These are phyloP conservation scores for Eidolon helvum DNA, from an alignment of 2,113 vertebrate genomes.

Conservation along the genomic window DNA sequence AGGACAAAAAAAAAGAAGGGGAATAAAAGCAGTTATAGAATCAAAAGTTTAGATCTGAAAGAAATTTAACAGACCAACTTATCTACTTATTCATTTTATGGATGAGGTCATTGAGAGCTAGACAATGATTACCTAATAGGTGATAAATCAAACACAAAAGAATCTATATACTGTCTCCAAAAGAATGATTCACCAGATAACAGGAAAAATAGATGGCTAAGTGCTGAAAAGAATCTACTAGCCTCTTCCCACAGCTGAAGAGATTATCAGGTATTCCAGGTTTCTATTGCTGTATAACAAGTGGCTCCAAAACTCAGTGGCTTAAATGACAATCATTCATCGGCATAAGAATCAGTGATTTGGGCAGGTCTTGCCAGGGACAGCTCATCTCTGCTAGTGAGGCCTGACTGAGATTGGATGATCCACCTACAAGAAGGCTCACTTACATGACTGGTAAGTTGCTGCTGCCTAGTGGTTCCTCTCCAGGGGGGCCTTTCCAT, in stretches of 20 bases:
- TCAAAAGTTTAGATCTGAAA: neutral
- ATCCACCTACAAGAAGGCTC: neutral
- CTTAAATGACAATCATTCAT: neutral
- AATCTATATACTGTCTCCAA: neutral
- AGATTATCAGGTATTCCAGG: neutral
- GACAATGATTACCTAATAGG: neutral
- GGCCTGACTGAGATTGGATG: neutral
- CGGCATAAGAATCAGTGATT: neutral
- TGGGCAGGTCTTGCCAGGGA: neutral
- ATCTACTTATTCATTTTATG: neutral
- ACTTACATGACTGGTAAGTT: neutral
- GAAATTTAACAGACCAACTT: neutral
- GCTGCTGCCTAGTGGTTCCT: neutral
- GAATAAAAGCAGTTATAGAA: neutral
- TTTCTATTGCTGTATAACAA: neutral
- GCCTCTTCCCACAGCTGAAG: neutral
- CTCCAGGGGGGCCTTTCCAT: neutral
- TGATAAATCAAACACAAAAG: neutral
- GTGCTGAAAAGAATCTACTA: neutral
- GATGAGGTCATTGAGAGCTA: neutral
- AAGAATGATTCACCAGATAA: neutral
- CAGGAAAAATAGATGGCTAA: neutral
- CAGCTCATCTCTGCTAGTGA: neutral
- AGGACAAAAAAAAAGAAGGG: neutral
- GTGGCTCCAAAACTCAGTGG: neutral